These are phyloP conservation scores for Misgurnus anguillicaudatus DNA, from an alignment of 2,113 vertebrate species.

Conservation along the genomic window DNA sequence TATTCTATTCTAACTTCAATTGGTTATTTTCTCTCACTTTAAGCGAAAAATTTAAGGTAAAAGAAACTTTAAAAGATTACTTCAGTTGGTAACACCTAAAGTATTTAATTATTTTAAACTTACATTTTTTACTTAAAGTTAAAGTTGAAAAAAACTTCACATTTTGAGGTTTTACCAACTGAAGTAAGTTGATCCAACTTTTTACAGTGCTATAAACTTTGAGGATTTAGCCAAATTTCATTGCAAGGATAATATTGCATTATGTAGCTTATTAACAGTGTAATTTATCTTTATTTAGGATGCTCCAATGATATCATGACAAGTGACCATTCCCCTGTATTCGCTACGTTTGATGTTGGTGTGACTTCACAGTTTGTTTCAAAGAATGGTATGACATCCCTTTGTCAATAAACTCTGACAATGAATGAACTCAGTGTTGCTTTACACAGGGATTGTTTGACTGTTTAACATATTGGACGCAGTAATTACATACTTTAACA, in stretches of 20 bases:
- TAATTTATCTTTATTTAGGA: slow-evolving; percentile 70
- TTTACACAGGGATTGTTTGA: background rate
- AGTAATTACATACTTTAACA: background rate
- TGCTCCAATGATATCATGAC: slow-evolving; percentile 93
- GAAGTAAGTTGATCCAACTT: too few species aligned
- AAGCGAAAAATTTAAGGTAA: too few species aligned
- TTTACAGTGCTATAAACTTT: background rate
- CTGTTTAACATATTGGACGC: background rate
- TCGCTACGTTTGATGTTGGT: slow-evolving; percentile 96
- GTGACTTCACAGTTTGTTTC: slow-evolving; percentile 97
- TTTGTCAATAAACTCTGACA: background rate
- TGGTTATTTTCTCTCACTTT: too few species aligned
- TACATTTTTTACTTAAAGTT: too few species aligned
- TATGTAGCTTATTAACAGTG: background rate
- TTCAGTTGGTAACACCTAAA: too few species aligned
- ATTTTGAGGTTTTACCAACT: too few species aligned
- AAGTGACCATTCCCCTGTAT: slow-evolving; percentile 96
- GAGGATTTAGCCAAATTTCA: background rate
- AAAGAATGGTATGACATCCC: slow-evolving; percentile 81
- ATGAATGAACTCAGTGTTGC: background rate
- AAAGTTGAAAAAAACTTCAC: too few species aligned
- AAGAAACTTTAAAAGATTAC: too few species aligned
- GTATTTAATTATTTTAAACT: too few species aligned
- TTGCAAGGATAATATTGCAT: background rate
- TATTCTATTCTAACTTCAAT: too few species aligned